These are phyloP conservation scores for Enteromius treurensis DNA, from an alignment of 2,797 vertebrate genomes.

Conservation along the genomic window DNA sequence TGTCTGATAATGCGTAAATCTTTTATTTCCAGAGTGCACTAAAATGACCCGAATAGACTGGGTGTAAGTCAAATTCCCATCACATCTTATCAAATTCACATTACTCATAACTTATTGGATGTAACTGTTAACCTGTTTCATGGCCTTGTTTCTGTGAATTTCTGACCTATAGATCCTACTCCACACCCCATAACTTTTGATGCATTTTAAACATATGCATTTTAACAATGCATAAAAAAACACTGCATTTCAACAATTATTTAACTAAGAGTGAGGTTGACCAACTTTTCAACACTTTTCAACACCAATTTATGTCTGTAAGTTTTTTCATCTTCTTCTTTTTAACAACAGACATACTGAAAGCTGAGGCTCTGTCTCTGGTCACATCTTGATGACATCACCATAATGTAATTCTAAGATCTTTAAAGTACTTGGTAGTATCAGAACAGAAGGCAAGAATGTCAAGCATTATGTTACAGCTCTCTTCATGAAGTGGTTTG, in stretches of 20 bases:
- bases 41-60: background rate
- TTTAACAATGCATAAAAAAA: background rate
- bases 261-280: background rate
- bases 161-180: background rate
- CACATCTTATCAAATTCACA: background rate
- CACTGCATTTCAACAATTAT: background rate
- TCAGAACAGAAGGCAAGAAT: background rate
- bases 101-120: background rate
- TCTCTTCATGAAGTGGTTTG: background rate
- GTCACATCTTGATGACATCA: background rate
- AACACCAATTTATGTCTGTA: background rate
- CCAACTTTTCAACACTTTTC: background rate
- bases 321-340: background rate
- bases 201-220: background rate
- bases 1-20: background rate
- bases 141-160: background rate
- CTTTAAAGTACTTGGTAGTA: background rate
- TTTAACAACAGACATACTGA: constrained; percentile 1
- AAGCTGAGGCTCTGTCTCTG: background rate
- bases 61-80: constrained; percentile 30
- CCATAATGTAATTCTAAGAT: background rate
- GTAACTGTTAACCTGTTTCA: constrained; percentile 29
- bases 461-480: background rate
- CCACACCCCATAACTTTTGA: background rate
- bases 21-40: constrained; percentile 10